Conservation (phyloP, 2,113 vertebrate genomes). For the Pygoscelis adeliae region DNA sequence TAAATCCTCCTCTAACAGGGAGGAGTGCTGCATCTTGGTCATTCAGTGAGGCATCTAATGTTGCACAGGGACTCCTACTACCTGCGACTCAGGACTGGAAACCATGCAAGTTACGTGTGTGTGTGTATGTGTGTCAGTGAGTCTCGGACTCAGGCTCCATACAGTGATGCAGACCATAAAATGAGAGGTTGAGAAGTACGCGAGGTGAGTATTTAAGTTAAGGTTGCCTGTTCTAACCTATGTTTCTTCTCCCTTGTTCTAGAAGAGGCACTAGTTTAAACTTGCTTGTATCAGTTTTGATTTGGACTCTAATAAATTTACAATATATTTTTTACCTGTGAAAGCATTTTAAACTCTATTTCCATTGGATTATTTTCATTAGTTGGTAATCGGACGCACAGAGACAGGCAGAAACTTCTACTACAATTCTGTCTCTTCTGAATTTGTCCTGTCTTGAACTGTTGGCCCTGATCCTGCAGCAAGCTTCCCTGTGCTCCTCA, state of each 20-base stretch:
- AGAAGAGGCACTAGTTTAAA: background rate
- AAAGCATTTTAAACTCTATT: background rate
- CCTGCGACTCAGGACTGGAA: background rate
- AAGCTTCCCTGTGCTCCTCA: background rate
- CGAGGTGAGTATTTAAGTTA: background rate
- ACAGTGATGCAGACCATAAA: background rate
- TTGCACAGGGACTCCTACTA: background rate
- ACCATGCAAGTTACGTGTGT: background rate
- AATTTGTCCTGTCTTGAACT: background rate
- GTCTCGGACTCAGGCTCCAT: background rate
- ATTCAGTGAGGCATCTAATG: background rate
- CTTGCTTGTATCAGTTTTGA: background rate
- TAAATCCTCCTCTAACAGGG: background rate
- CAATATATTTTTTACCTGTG: background rate
- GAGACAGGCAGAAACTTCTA: background rate
- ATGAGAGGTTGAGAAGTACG: background rate
- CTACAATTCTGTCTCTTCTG: background rate
- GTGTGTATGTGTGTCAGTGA: background rate
- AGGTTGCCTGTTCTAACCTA: background rate
- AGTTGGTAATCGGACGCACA: background rate
- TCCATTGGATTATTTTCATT: background rate
- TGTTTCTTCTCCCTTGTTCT: background rate
- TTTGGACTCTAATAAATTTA: background rate
- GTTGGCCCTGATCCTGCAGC: background rate
- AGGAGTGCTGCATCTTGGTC: background rate